These are phyloP conservation scores for Bursaphelenchus mucronatus DNA, from an alignment of 1,140 invertebrate species.

Conservation along the genomic window DNA sequence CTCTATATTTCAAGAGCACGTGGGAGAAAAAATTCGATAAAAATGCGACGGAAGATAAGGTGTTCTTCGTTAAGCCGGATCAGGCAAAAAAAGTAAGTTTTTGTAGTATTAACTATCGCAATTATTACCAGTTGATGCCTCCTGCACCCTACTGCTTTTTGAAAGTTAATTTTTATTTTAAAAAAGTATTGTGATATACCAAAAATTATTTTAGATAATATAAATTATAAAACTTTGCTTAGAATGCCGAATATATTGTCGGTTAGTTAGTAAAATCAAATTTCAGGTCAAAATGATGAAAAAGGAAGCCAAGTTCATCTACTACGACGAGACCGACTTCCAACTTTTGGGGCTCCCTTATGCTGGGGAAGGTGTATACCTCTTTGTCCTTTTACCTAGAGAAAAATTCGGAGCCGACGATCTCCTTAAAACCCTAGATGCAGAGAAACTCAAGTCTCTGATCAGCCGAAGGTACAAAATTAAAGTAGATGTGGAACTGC, in stretches of 20 bases:
- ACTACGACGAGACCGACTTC: not conserved
- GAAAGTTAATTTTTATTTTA: no score
- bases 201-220: no score
- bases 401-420: not conserved
- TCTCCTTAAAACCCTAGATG: not conserved
- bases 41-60: not conserved
- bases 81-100: no score
- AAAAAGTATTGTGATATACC: no score
- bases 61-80: not conserved
- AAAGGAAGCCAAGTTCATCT: not conserved
- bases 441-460: not conserved
- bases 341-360: constrained; percentile 2
- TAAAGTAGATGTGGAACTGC: not conserved
- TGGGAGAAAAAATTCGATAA: constrained; percentile 2
- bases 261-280: not conserved
- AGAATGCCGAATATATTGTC: no score
- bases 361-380: not conserved
- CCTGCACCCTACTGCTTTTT: no score
- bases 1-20: not conserved
- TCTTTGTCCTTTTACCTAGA: not conserved
- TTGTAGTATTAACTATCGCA: no score
- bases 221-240: no score
- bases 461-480: not conserved
- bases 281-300: constrained; percentile 11
- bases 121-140: no score